Evolutionary conservation across 2,113 vertebrate genomes (phyloP).

Genomic region (Grallaria varia): DNA sequence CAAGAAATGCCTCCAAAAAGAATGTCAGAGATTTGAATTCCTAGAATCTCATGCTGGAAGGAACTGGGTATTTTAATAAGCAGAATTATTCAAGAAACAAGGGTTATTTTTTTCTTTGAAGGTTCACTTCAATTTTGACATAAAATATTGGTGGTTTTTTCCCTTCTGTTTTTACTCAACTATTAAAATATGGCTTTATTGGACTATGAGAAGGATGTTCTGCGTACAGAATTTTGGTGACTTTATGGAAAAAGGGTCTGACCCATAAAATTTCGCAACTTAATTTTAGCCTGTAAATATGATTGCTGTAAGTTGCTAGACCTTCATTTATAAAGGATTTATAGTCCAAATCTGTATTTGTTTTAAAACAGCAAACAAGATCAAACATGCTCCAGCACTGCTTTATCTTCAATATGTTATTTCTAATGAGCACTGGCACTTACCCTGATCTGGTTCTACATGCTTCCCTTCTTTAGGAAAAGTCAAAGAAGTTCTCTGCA

Average conservation of each 20-base stretch:
- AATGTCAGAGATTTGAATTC: not conserved
- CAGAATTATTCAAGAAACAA: not conserved
- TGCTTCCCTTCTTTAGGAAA: constrained; percentile 45
- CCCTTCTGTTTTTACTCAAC: not conserved
- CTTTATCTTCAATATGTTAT: not conserved
- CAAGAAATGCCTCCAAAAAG: not conserved
- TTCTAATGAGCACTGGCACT: not conserved
- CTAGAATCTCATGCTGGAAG: not conserved
- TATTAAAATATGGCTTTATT: not conserved
- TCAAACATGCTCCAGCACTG: not conserved
- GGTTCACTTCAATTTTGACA: not conserved
- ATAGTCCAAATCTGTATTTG: not conserved
- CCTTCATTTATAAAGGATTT: not conserved
- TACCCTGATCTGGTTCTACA: constrained; percentile 62
- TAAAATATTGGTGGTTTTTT: rapidly evolving
- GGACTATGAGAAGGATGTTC: not conserved
- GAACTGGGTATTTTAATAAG: not conserved
- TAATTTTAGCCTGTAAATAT: not conserved
- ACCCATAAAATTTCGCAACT: not conserved
- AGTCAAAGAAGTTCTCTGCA: constrained; percentile 46
- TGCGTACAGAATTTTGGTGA: not conserved
- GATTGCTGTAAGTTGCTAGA: not conserved
- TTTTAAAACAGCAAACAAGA: not conserved
- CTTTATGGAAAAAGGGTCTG: not conserved
- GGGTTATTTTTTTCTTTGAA: not conserved